phyloP scores from a whole-genome alignment of 2,888 invertebrate genomes.

The Drosophila gaucha region DNA sequence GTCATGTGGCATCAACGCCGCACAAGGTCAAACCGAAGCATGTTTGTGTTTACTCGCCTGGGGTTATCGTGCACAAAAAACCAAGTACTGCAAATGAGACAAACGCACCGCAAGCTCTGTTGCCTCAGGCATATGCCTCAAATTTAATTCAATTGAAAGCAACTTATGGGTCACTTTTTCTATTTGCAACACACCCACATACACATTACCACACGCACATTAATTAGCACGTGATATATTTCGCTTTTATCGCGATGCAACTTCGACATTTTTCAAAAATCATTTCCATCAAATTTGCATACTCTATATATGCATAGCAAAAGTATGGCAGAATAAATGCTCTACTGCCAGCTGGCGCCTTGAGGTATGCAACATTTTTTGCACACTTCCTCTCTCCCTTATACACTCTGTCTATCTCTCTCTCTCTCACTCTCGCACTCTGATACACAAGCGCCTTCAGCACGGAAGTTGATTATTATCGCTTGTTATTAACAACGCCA shows the following conservation, averaged over 20 bases:
- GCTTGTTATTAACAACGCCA: conserved; percentile 79
- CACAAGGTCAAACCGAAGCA: conserved; percentile 40
- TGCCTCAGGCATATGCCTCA: background rate
- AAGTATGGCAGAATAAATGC: conserved; percentile 32
- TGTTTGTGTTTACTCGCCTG: conserved; percentile 29
- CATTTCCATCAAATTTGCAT: conserved; percentile 64
- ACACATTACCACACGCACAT: conserved; percentile 56
- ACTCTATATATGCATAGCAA: too few relatives aligned
- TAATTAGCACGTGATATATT: conserved; percentile 78
- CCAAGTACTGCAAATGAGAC: background rate
- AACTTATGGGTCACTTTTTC: conserved; percentile 40
- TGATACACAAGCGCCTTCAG: conserved; percentile 56
- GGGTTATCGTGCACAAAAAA: conserved; percentile 37
- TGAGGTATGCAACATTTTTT: conserved; percentile 61
- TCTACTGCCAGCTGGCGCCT: conserved; percentile 51
- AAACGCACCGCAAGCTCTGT: conserved; percentile 3
- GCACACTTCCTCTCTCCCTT: conserved; percentile 19
- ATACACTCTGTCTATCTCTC: conserved; percentile 2
- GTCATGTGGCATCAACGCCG: background rate
- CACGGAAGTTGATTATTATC: conserved; percentile 82
- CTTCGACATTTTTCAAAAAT: conserved; percentile 64
- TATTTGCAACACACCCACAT: conserved; percentile 57
- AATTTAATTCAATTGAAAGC: background rate
- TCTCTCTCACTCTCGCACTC: background rate
- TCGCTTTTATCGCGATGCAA: conserved; percentile 62